Evolutionary conservation across 2,888 invertebrate genomes (phyloP).

Genomic region (Meiosimyza platycephala): DNA sequence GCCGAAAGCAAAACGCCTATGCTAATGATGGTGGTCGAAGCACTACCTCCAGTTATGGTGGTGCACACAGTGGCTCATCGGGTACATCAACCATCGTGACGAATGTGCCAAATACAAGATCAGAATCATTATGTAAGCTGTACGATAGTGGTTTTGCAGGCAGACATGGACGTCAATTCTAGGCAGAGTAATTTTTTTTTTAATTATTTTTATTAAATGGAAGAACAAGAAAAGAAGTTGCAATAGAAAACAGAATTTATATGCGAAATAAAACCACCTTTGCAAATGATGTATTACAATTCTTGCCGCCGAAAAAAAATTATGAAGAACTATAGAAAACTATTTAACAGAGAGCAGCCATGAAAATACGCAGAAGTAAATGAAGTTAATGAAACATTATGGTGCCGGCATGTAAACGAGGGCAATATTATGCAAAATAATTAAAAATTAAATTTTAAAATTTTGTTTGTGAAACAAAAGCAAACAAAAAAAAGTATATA

Average conservation of each 20-base stretch:
- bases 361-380: conserved; percentile 26
- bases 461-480: conserved; percentile 14
- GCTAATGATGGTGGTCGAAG: conserved; percentile 52
- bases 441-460: conserved; percentile 21
- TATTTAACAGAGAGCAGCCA: conserved; percentile 27
- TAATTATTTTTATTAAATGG: neutral
- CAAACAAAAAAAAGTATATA: conserved; percentile 5
- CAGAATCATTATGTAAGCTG: conserved; percentile 83
- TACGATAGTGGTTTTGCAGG: conserved; percentile 85
- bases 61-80: conserved; percentile 49
- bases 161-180: conserved; percentile 66
- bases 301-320: conserved; percentile 22
- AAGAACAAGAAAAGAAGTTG: neutral
- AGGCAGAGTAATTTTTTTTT: conserved; percentile 39
- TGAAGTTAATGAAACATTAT: conserved; percentile 23
- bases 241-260: neutral
- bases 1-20: conserved; percentile 68
- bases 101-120: conserved; percentile 72
- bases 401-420: conserved; percentile 29
- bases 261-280: conserved; percentile 11
- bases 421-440: conserved; percentile 19
- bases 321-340: conserved; percentile 15
- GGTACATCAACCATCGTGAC: conserved; percentile 57
- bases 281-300: neutral
- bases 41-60: conserved; percentile 49